phyloP scores from a whole-genome alignment of 2,888 invertebrate genomes.

The Tanaodytes sp. region DNA sequence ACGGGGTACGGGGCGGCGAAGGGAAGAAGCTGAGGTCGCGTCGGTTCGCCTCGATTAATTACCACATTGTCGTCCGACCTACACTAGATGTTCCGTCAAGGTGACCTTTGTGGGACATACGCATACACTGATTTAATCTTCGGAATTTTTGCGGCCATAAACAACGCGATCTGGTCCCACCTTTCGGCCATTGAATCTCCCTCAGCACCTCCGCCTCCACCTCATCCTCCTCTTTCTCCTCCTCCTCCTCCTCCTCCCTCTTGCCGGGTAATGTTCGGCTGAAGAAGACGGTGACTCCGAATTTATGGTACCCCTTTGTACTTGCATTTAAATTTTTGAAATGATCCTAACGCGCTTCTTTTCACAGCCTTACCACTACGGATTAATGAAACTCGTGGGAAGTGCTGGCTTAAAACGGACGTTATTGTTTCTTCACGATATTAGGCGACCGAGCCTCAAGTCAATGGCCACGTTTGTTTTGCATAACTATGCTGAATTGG shows the following conservation, averaged over 20 bases:
- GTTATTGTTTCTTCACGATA: no score
- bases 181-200: constrained; percentile 53
- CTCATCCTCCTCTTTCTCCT: no score
- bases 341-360: constrained; percentile 18
- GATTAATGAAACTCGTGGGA: constrained; percentile 20
- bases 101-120: constrained; percentile 61
- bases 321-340: constrained; percentile 26
- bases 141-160: constrained; percentile 61
- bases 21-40: constrained; percentile 59
- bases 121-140: constrained; percentile 63
- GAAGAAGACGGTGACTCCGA: constrained; percentile 39
- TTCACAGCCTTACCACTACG: background rate
- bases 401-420: background rate
- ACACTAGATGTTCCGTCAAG: constrained; percentile 64
- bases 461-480: background rate
- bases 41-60: constrained; percentile 71
- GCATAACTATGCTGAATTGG: background rate
- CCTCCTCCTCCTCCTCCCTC: no score
- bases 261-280: constrained; percentile 48
- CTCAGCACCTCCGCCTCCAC: no score
- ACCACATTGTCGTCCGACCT: constrained; percentile 70
- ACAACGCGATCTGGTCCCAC: constrained; percentile 48
- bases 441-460: background rate
- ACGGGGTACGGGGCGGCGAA: background rate
- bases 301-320: constrained; percentile 35